phyloP scores from a whole-genome alignment of 2,797 vertebrate genomes.

The Manis pentadactyla region DNA sequence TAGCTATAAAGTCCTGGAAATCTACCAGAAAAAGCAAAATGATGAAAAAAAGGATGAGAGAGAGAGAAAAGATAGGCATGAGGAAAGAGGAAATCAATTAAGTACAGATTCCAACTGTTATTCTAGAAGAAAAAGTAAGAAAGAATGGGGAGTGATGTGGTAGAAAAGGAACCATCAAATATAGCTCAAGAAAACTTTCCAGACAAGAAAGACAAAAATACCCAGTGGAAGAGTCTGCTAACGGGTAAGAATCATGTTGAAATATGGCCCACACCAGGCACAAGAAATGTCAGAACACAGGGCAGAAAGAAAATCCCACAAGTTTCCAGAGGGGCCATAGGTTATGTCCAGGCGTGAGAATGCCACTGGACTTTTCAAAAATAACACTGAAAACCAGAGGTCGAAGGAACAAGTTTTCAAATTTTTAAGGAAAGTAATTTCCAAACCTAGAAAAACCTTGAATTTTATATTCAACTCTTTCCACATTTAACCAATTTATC shows the following conservation, averaged over 20 bases:
- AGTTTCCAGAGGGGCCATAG: background rate
- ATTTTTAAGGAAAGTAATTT: background rate
- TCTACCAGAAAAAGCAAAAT: slow-evolving; percentile 24
- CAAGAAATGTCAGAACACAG: background rate
- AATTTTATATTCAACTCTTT: background rate
- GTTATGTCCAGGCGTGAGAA: background rate
- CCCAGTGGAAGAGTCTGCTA: background rate
- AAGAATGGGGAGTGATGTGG: background rate
- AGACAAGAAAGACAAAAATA: background rate
- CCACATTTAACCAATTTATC: background rate
- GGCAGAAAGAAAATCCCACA: background rate
- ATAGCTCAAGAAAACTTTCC: background rate
- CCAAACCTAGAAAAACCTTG: background rate
- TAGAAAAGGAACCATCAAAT: background rate
- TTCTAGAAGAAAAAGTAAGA: background rate
- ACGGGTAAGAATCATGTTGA: background rate
- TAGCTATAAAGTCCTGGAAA: background rate
- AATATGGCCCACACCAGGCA: background rate
- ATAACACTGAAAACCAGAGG: background rate
- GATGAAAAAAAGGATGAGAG: background rate
- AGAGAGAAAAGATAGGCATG: background rate
- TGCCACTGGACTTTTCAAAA: background rate
- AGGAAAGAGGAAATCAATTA: background rate
- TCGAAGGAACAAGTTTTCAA: background rate
- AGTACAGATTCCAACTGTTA: background rate